Conservation (phyloP, 1,140 invertebrate species). For the Pseudomyrmex flavicornis region DNA sequence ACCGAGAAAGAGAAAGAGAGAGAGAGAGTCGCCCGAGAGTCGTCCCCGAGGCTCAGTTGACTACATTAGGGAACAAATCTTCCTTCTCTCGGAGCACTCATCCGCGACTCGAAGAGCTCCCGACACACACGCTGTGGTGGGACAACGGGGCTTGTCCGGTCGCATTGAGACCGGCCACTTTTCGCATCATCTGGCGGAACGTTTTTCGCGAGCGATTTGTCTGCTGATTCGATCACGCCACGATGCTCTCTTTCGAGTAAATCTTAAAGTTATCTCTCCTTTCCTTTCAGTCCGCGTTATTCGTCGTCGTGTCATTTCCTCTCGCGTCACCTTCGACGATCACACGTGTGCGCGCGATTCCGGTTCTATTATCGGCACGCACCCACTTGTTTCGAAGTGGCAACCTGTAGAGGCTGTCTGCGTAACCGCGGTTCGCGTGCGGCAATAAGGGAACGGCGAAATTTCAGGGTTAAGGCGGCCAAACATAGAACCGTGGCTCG, state of each 20-base stretch:
- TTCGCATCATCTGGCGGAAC: constrained; percentile 34
- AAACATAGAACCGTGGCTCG: constrained; percentile 69
- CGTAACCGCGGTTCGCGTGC: constrained; percentile 25
- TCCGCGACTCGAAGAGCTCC: constrained; percentile 34
- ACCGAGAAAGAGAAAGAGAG: background rate
- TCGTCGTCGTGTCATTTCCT: background rate
- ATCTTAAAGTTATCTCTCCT: background rate
- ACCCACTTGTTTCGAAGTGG: constrained; percentile 71
- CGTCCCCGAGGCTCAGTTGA: constrained; percentile 80
- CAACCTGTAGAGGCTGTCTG: constrained; percentile 72
- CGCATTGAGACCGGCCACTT: constrained; percentile 53
- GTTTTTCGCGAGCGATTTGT: constrained; percentile 10
- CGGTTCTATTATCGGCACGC: constrained; percentile 71
- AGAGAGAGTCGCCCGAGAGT: constrained; percentile 53
- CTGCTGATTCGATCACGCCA: constrained; percentile 12
- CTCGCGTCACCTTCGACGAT: too few relatives aligned
- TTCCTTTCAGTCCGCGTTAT: background rate
- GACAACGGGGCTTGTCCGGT: constrained; percentile 32
- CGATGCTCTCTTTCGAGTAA: background rate
- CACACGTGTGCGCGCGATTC: constrained; percentile 38
- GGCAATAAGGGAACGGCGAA: constrained; percentile 61
- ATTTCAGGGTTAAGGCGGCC: constrained; percentile 70
- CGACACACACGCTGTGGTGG: constrained; percentile 9
- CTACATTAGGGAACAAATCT: constrained; percentile 85
- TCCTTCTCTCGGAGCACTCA: constrained; percentile 72